Evolutionary conservation across 1,140 invertebrate species (phyloP), one percentile per base, ranked within the genome.

Genomic region (Camponotus floridanus): DNA sequence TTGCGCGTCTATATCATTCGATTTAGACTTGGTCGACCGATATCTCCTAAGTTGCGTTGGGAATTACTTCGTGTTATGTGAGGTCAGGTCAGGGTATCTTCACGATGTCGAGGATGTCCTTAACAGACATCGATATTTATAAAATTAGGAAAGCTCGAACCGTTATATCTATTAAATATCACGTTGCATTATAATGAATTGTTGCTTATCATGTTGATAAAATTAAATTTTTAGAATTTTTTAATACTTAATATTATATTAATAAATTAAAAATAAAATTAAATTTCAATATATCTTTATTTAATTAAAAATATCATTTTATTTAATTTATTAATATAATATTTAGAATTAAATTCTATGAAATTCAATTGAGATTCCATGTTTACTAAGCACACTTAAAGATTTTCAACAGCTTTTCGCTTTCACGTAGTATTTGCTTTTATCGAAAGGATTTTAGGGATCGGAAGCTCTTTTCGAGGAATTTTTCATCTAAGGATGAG

Each of bases 61-160:
- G 79, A 87, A 89, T 90, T 89, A 78, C 85, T 80, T 70, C 57
- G 55, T 67, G 57, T 89, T 85, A 79, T 61, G 18, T 39, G 45
- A 76, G 48, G 18, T 76, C 59, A 18, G 15, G 70, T 51, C 6
- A 42, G n/a, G 51, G 62, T 42, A 70, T 80, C 31, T 61, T 15
- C 51, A 33, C 45, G 31, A 48, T 64, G n/a, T n/a, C n/a, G 45
- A 80, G 15, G 15, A 78, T 51, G 31, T 64, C n/a, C 31, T 65
- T 18, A 33, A 5, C 61, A 79, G 48, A 15, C 33, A 11, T 64
- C 57, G 59, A 26, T 74, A 59, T 61, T 79, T 62, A 51, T 51
- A 85, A 87, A 89, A 90, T 90, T 90, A 86, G 65, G 26, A 1
- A 48, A 74, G 42, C 13, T 33, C 8, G 21, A 15, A 21, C 8